Evolutionary conservation across 2,888 invertebrate genomes (phyloP).

Genomic region (Xanthorhoe designata): DNA sequence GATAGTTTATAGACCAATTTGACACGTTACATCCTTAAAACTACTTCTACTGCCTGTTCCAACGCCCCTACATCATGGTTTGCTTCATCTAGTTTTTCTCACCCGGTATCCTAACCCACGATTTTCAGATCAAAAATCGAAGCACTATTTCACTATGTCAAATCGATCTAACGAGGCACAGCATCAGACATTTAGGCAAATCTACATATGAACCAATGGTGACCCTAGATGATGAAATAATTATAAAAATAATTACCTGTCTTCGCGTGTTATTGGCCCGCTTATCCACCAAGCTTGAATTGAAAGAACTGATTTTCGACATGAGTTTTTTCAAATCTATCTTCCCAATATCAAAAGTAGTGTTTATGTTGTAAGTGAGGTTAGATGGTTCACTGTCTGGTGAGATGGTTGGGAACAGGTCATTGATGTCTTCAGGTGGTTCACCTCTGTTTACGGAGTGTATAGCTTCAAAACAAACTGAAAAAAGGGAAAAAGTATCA

Average conservation of each 20-base stretch:
- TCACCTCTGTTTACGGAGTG: neutral
- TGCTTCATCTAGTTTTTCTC: no score
- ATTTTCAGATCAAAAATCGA: no score
- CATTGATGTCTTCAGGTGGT: conserved; percentile 27
- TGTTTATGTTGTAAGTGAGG: conserved; percentile 14
- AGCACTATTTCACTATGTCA: no score
- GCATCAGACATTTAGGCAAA: no score
- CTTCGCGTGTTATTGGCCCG: conserved; percentile 27
- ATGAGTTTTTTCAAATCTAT: conserved; percentile 32
- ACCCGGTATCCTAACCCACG: no score
- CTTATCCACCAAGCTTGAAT: neutral
- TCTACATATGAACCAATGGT: neutral
- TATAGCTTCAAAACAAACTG: conserved; percentile 6
- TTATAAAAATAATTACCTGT: conserved; percentile 6
- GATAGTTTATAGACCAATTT: no score
- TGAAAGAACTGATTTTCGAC: conserved; percentile 3
- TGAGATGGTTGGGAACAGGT: conserved; percentile 28
- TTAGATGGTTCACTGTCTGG: conserved; percentile 4
- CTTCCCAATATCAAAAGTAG: conserved; percentile 30
- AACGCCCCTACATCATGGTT: no score
- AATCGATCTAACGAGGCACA: no score
- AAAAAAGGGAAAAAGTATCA: no score
- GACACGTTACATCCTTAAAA: no score
- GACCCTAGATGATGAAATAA: neutral
- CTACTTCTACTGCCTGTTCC: no score